Evolutionary conservation across 1,140 invertebrate genomes (phyloP).

Genomic region (Aradophagus sp.): DNA sequence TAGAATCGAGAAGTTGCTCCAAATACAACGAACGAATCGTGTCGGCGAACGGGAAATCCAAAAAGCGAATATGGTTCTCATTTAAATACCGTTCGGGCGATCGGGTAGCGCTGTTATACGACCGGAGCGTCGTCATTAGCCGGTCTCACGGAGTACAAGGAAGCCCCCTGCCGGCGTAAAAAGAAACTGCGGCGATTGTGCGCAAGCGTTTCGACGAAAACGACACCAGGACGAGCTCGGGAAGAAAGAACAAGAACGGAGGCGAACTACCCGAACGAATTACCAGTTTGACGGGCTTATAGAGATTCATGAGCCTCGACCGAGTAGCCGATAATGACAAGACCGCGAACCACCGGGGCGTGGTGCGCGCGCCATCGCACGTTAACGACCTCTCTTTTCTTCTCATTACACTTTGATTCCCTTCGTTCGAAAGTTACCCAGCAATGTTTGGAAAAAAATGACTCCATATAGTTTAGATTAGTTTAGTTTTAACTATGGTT

Average conservation of each 20-base stretch:
- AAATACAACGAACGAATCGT: too few relatives aligned
- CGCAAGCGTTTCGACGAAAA: constrained; percentile 49
- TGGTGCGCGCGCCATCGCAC: constrained; percentile 18
- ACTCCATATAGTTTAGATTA: too few relatives aligned
- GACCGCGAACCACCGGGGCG: constrained; percentile 22
- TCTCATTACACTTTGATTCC: not conserved
- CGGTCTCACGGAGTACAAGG: constrained; percentile 24
- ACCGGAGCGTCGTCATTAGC: constrained; percentile 33
- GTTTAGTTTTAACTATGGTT: too few relatives aligned
- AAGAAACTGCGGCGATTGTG: constrained; percentile 26
- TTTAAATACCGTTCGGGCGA: constrained; percentile 19
- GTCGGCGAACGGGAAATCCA: too few relatives aligned
- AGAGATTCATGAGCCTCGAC: constrained; percentile 50
- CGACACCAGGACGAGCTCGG: constrained; percentile 32
- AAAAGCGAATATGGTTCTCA: not conserved
- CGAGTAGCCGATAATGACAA: constrained; percentile 43
- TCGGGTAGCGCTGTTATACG: constrained; percentile 23
- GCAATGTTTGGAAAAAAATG: too few relatives aligned
- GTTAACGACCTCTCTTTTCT: constrained; percentile 32
- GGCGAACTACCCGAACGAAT: constrained; percentile 41
- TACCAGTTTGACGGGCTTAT: constrained; percentile 57
- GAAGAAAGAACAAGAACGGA: constrained; percentile 30
- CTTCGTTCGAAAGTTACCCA: too few relatives aligned
- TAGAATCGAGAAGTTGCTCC: too few relatives aligned
- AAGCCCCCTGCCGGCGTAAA: constrained; percentile 28